These are phyloP conservation scores for Agrotis exclamationis DNA, from an alignment of 2,888 invertebrate genomes.

Conservation along the genomic window DNA sequence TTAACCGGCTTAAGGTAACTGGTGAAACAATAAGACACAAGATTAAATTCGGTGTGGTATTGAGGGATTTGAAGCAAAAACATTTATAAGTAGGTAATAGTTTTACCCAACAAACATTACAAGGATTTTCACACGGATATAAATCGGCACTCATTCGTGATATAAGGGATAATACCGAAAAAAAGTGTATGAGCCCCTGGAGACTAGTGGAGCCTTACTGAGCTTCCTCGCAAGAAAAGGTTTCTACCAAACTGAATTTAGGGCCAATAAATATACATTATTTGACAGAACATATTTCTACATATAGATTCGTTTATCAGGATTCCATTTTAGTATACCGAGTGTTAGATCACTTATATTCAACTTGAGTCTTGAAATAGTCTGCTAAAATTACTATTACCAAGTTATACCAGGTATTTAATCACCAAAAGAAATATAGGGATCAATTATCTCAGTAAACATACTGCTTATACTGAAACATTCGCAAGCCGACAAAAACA, in stretches of 20 bases:
- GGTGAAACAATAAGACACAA: neutral
- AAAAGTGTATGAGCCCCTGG: slow-evolving; percentile 27
- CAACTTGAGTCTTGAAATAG: neutral
- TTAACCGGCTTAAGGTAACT: neutral
- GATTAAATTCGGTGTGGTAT: slow-evolving; percentile 1
- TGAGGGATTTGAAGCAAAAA: neutral
- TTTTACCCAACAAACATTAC: neutral
- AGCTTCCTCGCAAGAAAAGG: slow-evolving; percentile 27
- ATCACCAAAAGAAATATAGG: too few relatives aligned
- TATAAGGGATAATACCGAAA: slow-evolving; percentile 23
- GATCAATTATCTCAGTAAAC: neutral
- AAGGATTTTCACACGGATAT: slow-evolving; percentile 13
- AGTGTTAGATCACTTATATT: neutral
- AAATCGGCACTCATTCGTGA: slow-evolving; percentile 5
- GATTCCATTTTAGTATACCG: slow-evolving; percentile 5
- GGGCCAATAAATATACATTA: slow-evolving; percentile 25
- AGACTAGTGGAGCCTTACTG: neutral
- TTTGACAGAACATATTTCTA: slow-evolving; percentile 32
- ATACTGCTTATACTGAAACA: slow-evolving; percentile 30
- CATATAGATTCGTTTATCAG: slow-evolving; percentile 11
- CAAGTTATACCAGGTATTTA: too few relatives aligned
- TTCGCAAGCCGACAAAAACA: slow-evolving; percentile 6
- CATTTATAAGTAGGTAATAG: slow-evolving; percentile 4
- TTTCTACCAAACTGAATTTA: slow-evolving; percentile 32
- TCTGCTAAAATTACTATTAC: neutral